Base-by-base conservation (phyloP, 2,888 invertebrate species). In the Lasioglossum morio region DNA sequence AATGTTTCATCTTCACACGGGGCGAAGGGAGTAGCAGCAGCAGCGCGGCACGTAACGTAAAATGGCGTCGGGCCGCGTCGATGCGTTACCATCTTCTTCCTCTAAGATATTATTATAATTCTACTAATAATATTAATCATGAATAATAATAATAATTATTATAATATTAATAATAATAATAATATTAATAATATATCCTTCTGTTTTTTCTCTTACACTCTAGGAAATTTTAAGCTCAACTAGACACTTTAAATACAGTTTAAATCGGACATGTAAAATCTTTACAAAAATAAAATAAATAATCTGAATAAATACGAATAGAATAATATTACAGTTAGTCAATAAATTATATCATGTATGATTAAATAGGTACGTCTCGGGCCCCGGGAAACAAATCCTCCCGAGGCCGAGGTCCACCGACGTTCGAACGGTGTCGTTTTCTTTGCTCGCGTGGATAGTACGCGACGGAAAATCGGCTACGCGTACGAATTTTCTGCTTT, bases 231-330 rank as follows among this genome's bases (percentile, higher is more conserved):
- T 87, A 91, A 91, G 91, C 91, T 91, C 91, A 87, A 88, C 85
- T 87, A 89, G 88, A 87, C 73, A 87, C 86, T 88, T 92, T 88
- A 92, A 90, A 92, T 89, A 90, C 84, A 88, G 87, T 85, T 89
- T 34, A 0, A 88, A 90, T 92, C 90, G 88, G 87, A 90, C 86
- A 91, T 93, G 93, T 94, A 94, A 94, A 94, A 93, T 93, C 93
- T 94, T 94, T 93, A 93, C 92, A 94, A 94, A 94, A 94, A 94
- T 95, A 95, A 94, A 95, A 95, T 95, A 95, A 95, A 95, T 95
- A 94, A 95, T 95, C 94, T 94, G 94, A 94, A 94, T 95, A 94
- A 94, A 94, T 94, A 95, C 92, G 92, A 90, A 92, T 92, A 93
- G 91, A 91, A 86, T 86, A 92, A 88, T 88, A 88, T 91, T 94